Evolutionary conservation across 53 echinoderm and acorn worm species (phyloP).

Genomic region (Glandiceps talaboti): DNA sequence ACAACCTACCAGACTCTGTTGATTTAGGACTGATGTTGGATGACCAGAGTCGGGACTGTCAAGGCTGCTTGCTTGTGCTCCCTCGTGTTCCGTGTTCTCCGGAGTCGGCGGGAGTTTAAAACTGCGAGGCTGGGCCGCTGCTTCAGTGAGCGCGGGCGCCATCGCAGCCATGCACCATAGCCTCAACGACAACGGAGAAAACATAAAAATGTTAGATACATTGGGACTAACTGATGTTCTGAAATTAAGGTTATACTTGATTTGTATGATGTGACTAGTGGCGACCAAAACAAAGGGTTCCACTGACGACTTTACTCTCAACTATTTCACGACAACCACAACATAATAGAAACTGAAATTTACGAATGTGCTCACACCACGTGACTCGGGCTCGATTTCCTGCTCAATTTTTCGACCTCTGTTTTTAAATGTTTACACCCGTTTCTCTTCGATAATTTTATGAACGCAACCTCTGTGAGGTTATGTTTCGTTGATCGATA

Average conservation of each 20-base stretch:
- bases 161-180: constrained; percentile 93
- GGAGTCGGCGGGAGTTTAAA: constrained; percentile 89
- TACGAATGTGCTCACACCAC: not conserved
- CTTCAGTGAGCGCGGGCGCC: constrained; percentile 99
- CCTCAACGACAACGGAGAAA: constrained; percentile 25
- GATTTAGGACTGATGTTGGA: not conserved
- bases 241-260: not conserved
- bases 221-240: not conserved
- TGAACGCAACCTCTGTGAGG: not conserved
- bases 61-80: constrained; percentile 35
- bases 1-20: not conserved
- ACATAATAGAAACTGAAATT: constrained; percentile 11
- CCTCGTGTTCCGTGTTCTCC: constrained; percentile 64
- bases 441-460: not conserved
- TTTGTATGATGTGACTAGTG: not conserved
- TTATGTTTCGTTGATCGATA: not conserved
- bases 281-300: not conserved
- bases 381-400: constrained; percentile 9
- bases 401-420: not conserved
- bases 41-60: not conserved
- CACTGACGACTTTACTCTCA: constrained; percentile 22
- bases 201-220: constrained; percentile 9
- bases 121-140: constrained; percentile 89
- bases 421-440: not conserved
- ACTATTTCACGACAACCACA: constrained; percentile 28